Percentiles rank a stretch among this genome's conserved stretches.
phyloP scores from a whole-genome alignment of 2,113 vertebrate species.

The Chaenogobius annularis region DNA sequence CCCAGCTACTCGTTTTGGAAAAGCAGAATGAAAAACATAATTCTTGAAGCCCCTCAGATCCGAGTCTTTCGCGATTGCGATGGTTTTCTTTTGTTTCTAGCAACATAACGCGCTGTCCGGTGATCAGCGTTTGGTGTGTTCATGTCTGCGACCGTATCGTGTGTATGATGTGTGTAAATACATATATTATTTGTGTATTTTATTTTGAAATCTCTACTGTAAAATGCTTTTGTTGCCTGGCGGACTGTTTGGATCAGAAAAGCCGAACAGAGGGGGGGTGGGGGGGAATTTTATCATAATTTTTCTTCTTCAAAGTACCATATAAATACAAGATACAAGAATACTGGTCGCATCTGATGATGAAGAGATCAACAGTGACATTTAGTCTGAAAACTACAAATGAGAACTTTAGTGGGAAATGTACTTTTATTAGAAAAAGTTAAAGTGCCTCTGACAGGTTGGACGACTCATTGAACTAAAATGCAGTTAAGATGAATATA shows the following conservation, averaged over 20 bases:
- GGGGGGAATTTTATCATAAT: neutral
- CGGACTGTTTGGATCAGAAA: neutral
- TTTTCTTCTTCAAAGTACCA: too few relatives aligned
- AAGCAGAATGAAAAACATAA: neutral
- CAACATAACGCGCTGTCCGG: constrained; percentile 31
- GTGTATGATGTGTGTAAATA: constrained; percentile 59
- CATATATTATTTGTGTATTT: constrained; percentile 37
- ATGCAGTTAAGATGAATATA: too few relatives aligned
- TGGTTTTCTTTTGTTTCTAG: constrained; percentile 5
- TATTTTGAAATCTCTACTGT: constrained; percentile 23
- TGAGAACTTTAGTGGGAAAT: too few relatives aligned
- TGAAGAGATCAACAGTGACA: too few relatives aligned
- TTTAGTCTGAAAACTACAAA: too few relatives aligned
- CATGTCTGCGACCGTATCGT: constrained; percentile 27
- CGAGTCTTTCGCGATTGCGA: constrained; percentile 11
- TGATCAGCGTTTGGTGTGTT: constrained; percentile 24
- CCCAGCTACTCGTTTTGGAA: neutral
- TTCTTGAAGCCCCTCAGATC: constrained; percentile 5
- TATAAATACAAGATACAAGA: too few relatives aligned
- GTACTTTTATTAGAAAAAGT: too few relatives aligned
- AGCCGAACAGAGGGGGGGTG: too few relatives aligned
- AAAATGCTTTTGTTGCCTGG: constrained; percentile 9
- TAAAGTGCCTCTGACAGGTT: too few relatives aligned
- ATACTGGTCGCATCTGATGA: too few relatives aligned
- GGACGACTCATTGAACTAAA: too few relatives aligned